Base-by-base conservation (phyloP, 2,113 vertebrate species). In the Otus sunia region DNA sequence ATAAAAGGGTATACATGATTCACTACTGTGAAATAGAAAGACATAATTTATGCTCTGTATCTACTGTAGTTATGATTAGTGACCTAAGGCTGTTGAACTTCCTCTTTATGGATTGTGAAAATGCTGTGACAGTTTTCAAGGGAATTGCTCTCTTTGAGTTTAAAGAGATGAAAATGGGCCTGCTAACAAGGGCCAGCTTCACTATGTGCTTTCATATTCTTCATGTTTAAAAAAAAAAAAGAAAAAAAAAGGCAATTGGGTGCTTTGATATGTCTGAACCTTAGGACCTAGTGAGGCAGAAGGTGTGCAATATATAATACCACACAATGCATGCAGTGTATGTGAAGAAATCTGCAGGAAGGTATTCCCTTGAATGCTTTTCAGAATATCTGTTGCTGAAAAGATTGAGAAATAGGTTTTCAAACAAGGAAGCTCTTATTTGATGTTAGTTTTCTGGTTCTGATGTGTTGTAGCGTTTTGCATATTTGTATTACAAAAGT, bases 81-180 rank as follows among this genome's bases (percentile, higher is more conserved):
- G 98, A 98, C 98, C 97, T 93, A 96, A 97, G 97, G 98, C 98
- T 98, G 97, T 98, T 98, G 97, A 98, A 98, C 97, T 98, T 97
- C 96, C 96, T 88, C 96, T 98, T 98, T 97, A 97, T 97, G 96
- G 97, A 98, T 98, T 88, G 94, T 43, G 55, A 77, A 98, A 98
- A 98, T 93, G 96, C 86, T 96, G 95, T 89, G 96, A 95, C 91
- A 80, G 95, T 99, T 98, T 98, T 97, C 96, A 96, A 97, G 96
- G 97, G 98, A 98, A 98, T 98, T 98, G 97, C 90, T 98, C 96
- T 98, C 98, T 98, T 98, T 98, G 94, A 97, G 96, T 94, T 97
- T 95, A 97, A 97, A 97, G 97, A 98, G 97, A 96, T 96, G 96
- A 94, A 97, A 96, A 95, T 96, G 96, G 94, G 58, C 34, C 83